Evolutionary conservation across 2,113 vertebrate species (phyloP), one percentile per base, ranked within the genome.

Genomic region (Melanerpes formicivorus): DNA sequence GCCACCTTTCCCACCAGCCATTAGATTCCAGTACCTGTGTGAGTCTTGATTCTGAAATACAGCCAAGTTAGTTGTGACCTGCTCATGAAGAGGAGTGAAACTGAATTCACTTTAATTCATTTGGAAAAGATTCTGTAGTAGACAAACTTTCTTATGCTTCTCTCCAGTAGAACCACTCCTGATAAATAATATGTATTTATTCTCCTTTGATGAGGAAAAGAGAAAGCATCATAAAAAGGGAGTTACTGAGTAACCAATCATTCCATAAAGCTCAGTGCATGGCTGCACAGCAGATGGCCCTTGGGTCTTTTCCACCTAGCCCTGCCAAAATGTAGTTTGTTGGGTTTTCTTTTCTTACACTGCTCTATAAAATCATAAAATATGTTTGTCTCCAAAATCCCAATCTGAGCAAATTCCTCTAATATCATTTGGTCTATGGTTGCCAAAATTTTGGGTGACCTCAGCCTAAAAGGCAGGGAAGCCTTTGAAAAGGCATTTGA

Each of bases 391-490:
- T 73, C 56, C 69, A 80, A 83, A 92, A 86, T 10, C 19, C 60
- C 56, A 73, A 48, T 26, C 21, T 40, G 50, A 56, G 26, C 16
- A 86, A 66, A 88, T 77, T 69, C 64, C 34, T 80, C 11, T 27
- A 50, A 63, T n/a, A 69, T 27, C 14, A 54, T 55, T 80, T 66
- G 22, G 30, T 83, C 30, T 65, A 12, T 16, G 16, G 25, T 17
- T 88, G 77, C 88, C 76, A 86, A 86, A 73, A 74, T 63, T 79
- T 70, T 92, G 52, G 10, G 50, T 93, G 73, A 86, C 14, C 13
- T 17, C 32, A 77, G 66, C 12, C 30, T 66, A 62, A 73, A 88
- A 86, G 65, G 55, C 6, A 40, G 63, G 46, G 60, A 86, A 92
- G 73, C 66, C 18, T 66, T 80, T 77, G 21, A 86, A 85, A 85